These are phyloP conservation scores for Eudyptes chrysolophus DNA, from an alignment of 2,113 vertebrate genomes.

Conservation along the genomic window DNA sequence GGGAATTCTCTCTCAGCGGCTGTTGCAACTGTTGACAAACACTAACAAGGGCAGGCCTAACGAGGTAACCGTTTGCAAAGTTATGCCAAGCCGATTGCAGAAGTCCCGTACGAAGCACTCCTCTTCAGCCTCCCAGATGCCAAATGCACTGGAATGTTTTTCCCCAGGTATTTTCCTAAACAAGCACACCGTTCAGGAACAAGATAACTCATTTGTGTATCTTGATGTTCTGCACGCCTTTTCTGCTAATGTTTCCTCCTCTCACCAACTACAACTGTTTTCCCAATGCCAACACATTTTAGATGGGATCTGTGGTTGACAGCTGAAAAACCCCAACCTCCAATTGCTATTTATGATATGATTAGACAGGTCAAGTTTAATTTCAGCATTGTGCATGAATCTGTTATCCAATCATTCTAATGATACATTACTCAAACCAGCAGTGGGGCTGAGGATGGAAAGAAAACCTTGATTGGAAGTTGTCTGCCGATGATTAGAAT, in stretches of 20 bases:
- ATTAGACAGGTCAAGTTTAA: slow-evolving; percentile 41
- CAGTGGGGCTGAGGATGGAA: not conserved
- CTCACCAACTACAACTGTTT: not conserved
- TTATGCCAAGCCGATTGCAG: not conserved
- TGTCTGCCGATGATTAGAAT: slow-evolving; percentile 42
- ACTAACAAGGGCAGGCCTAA: not conserved
- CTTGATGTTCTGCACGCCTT: not conserved
- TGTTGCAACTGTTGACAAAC: not conserved
- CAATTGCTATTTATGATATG: not conserved
- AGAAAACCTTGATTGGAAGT: slow-evolving; percentile 62
- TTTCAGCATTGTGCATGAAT: not conserved
- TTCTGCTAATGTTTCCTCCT: not conserved
- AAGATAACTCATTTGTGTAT: not conserved
- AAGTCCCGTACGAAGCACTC: not conserved
- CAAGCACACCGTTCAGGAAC: not conserved
- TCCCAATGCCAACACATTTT: not conserved
- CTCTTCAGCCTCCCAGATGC: not conserved
- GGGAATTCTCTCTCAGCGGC: not conserved
- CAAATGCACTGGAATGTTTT: not conserved
- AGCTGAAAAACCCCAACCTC: not conserved
- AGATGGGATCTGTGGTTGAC: not conserved
- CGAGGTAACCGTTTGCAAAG: not conserved
- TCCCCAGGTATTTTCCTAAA: not conserved
- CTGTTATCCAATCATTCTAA: slow-evolving; percentile 60
- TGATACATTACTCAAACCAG: slow-evolving; percentile 23